phyloP scores from a whole-genome alignment of 2,888 invertebrate species.

The Balanococcus diminutus region DNA sequence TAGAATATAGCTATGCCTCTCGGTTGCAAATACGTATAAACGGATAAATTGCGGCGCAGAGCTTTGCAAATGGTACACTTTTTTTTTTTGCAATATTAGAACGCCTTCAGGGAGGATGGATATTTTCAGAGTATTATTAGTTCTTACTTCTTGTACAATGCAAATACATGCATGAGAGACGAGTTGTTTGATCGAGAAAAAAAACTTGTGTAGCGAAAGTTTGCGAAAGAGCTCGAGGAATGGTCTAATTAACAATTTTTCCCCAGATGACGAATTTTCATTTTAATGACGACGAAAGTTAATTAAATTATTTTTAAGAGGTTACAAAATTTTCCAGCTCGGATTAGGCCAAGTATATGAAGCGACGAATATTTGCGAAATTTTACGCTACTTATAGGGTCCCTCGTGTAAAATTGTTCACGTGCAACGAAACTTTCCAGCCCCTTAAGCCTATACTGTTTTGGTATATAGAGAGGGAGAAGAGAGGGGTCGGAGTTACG shows the following conservation, averaged over 20 bases:
- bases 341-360: neutral
- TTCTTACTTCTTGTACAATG: neutral
- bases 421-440: neutral
- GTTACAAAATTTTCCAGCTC: neutral
- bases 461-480: neutral
- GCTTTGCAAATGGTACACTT: neutral
- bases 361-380: neutral
- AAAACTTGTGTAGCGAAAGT: neutral
- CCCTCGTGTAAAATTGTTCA: neutral
- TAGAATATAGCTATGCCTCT: neutral
- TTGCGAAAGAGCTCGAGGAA: neutral
- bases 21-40: slow-evolving; percentile 3
- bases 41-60: neutral
- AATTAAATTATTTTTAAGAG: neutral
- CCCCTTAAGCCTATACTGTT: neutral
- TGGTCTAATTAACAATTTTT: neutral
- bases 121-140: neutral
- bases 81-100: neutral
- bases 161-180: neutral
- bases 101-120: neutral
- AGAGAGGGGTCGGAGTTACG: neutral
- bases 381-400: neutral
- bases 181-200: too few species aligned
- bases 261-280: neutral
- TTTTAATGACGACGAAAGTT: neutral